phyloP scores from a whole-genome alignment of 2,888 invertebrate species.

The Smittia aterrima region DNA sequence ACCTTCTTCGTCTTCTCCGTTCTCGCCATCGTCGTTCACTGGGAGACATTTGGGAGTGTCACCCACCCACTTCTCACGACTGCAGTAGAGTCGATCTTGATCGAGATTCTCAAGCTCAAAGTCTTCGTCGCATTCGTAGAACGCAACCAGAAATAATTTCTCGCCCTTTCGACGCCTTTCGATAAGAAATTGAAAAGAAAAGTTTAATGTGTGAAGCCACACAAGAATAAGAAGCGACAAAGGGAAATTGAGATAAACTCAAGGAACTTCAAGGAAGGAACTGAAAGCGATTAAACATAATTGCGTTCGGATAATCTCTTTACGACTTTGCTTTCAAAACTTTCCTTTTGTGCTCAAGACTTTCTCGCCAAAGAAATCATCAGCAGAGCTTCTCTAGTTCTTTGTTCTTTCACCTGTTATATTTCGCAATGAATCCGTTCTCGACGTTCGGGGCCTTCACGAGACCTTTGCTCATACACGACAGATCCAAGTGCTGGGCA shows the following conservation, averaged over 20 bases:
- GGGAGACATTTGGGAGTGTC: conserved; percentile 56
- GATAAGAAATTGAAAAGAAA: no score
- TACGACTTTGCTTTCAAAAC: not conserved
- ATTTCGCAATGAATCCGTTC: conserved; percentile 50
- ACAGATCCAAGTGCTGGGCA: conserved; percentile 50
- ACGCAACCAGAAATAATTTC: conserved; percentile 58
- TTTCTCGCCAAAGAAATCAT: not conserved
- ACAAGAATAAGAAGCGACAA: no score
- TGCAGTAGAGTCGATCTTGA: conserved; percentile 59
- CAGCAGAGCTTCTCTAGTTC: not conserved
- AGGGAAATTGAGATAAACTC: no score
- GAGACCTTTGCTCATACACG: conserved; percentile 50
- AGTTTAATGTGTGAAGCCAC: no score
- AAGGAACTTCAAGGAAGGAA: not conserved
- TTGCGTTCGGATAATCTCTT: not conserved
- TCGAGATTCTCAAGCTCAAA: conserved; percentile 55
- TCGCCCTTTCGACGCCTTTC: conserved; percentile 49
- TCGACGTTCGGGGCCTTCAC: conserved; percentile 51
- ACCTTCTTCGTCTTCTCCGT: conserved; percentile 44
- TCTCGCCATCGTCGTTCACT: conserved; percentile 42
- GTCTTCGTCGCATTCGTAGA: conserved; percentile 58
- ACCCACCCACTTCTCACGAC: conserved; percentile 59
- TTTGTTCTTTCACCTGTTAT: conserved; percentile 46
- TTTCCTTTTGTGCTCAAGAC: not conserved
- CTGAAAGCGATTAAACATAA: not conserved